Evolutionary conservation across 2,888 invertebrate genomes (phyloP).

Genomic region (Caradrina clavipalpis): DNA sequence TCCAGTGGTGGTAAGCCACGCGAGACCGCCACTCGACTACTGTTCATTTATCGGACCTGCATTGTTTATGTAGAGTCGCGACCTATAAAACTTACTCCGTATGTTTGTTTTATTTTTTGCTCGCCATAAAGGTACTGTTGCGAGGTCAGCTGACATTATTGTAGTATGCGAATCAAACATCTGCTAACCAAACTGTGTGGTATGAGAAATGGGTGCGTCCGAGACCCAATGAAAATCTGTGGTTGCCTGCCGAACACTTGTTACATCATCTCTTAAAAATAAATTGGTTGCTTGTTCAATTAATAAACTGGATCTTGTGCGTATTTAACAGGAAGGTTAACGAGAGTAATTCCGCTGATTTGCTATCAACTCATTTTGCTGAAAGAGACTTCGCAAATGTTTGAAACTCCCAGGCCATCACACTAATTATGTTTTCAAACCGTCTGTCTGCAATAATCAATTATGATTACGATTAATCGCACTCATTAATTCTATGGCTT

Average conservation of each 20-base stretch:
- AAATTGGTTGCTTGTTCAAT: conserved; percentile 69
- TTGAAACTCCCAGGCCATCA: neutral
- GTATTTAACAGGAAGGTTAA: conserved; percentile 50
- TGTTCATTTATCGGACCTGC: conserved; percentile 75
- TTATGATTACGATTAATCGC: neutral
- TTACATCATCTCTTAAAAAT: conserved; percentile 73
- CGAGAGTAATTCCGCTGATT: conserved; percentile 41
- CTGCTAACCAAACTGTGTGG: conserved; percentile 62
- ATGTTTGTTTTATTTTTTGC: conserved; percentile 35
- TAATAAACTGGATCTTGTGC: conserved; percentile 50
- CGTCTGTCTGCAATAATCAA: neutral
- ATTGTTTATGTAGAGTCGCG: conserved; percentile 75
- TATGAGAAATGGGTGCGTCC: conserved; percentile 62
- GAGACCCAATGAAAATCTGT: conserved; percentile 70
- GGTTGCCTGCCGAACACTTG: conserved; percentile 64
- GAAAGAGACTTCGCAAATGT: neutral
- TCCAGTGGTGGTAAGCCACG: conserved; percentile 83
- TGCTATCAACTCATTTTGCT: conserved; percentile 21
- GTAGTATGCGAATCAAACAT: conserved; percentile 54
- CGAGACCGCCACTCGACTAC: conserved; percentile 79
- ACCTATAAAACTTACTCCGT: conserved; percentile 71
- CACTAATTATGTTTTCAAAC: neutral
- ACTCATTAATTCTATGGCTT: neutral
- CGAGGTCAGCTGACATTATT: conserved; percentile 44
- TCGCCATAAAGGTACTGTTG: conserved; percentile 24